These are phyloP conservation scores for Macheiramphus alcinus DNA, from an alignment of 2,113 vertebrate species.

Conservation along the genomic window DNA sequence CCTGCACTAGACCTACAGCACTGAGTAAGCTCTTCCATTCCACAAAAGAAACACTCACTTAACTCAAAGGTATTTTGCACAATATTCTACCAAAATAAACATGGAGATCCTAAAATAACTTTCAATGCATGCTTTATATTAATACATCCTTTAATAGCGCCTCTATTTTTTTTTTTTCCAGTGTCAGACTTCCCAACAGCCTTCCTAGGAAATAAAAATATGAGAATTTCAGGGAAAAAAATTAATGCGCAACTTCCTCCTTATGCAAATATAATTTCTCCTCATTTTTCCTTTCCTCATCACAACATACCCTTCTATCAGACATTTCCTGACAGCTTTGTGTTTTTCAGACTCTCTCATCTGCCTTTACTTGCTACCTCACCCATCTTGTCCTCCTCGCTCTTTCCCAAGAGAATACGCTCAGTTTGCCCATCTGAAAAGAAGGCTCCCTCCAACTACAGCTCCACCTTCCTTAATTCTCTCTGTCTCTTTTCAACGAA, in stretches of 20 bases:
- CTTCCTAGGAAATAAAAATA: not conserved
- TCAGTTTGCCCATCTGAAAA: not conserved
- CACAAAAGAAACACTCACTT: not conserved
- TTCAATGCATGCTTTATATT: not conserved
- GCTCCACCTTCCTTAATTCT: not conserved
- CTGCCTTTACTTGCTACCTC: not conserved
- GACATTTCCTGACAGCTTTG: not conserved
- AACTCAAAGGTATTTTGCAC: not conserved
- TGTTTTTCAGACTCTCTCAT: not conserved
- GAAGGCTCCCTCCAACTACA: not conserved
- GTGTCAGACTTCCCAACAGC: not conserved
- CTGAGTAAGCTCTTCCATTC: not conserved
- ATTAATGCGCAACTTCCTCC: not conserved
- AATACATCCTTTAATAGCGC: not conserved
- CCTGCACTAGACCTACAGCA: not conserved
- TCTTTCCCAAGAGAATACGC: not conserved
- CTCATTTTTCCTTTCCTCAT: not conserved
- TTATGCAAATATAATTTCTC: not conserved
- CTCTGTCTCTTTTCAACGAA: not conserved
- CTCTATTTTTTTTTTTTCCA: not conserved
- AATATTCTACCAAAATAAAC: not conserved
- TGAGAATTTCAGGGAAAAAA: not conserved
- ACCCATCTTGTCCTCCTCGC: rapidly evolving
- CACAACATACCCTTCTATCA: not conserved
- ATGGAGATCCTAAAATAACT: not conserved